Percentiles rank a stretch among this genome's conserved stretches.
phyloP scores from a whole-genome alignment of 2,797 vertebrate genomes.

The Melopsittacus undulatus region DNA sequence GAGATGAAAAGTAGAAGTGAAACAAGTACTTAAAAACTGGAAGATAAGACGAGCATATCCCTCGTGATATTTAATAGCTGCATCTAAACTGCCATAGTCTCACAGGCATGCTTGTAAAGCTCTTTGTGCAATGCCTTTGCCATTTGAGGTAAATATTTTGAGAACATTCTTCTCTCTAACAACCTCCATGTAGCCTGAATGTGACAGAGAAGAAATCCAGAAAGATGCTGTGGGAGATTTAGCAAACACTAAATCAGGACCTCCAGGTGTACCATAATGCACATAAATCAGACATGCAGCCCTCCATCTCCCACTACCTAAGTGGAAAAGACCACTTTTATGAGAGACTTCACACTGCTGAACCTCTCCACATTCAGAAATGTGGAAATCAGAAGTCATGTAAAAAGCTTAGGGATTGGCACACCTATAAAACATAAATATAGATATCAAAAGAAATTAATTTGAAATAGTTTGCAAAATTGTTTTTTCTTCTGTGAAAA shows the following conservation, averaged over 20 bases:
- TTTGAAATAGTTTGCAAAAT: not conserved
- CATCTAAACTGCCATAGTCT: not conserved
- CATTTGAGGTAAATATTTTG: not conserved
- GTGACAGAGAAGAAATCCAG: not conserved
- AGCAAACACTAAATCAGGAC: not conserved
- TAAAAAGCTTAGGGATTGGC: not conserved
- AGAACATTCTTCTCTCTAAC: not conserved
- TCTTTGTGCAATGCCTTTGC: not conserved
- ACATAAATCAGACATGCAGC: fast-evolving
- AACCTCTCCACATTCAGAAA: not conserved
- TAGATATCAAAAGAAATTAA: not conserved
- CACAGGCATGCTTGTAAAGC: not conserved
- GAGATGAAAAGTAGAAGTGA: not conserved
- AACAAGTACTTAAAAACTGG: not conserved
- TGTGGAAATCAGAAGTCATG: not conserved
- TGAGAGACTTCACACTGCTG: not conserved
- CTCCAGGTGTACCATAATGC: not conserved
- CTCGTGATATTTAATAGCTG: not conserved
- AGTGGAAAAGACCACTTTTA: not conserved
- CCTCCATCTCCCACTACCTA: not conserved
- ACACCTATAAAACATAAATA: not conserved
- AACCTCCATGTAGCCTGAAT: fast-evolving
- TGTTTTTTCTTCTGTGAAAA: not conserved
- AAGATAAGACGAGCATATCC: not conserved
- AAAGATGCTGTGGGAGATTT: not conserved